Percentiles rank a stretch among this genome's conserved stretches.
phyloP scores from a whole-genome alignment of 2,888 invertebrate genomes.

The Chrysolina haemoptera region DNA sequence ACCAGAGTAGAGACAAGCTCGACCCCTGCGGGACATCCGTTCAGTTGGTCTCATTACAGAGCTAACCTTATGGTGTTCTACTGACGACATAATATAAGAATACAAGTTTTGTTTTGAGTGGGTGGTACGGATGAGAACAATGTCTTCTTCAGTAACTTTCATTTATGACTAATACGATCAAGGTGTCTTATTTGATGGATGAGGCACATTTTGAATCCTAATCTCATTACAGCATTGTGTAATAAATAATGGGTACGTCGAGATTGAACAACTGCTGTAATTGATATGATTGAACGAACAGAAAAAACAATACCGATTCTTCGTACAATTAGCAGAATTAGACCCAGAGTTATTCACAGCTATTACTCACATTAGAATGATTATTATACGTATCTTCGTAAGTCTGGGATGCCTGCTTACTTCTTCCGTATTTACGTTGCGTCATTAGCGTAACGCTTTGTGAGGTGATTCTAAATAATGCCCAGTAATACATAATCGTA shows the following conservation, averaged over 20 bases:
- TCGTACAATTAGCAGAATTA: not conserved
- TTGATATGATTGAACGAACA: not conserved
- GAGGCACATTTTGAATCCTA: not conserved
- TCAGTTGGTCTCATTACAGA: no score
- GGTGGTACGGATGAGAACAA: no score
- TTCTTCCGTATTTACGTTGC: not conserved
- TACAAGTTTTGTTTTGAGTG: no score
- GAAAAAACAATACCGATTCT: not conserved
- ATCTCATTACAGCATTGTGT: not conserved
- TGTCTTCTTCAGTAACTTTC: no score
- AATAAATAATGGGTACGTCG: not conserved
- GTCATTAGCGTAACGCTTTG: not conserved
- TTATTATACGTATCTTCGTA: not conserved
- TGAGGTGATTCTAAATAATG: not conserved
- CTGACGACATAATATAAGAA: no score
- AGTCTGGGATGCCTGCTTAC: not conserved
- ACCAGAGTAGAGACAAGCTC: no score
- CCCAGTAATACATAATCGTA: no score
- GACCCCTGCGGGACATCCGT: no score
- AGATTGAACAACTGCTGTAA: not conserved
- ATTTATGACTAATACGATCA: no score
- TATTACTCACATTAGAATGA: not conserved
- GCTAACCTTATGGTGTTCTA: no score
- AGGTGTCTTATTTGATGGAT: no score
- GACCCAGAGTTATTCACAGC: not conserved